Evolutionary conservation across 2,888 invertebrate species (phyloP).

Genomic region (Drosophila greeni): DNA sequence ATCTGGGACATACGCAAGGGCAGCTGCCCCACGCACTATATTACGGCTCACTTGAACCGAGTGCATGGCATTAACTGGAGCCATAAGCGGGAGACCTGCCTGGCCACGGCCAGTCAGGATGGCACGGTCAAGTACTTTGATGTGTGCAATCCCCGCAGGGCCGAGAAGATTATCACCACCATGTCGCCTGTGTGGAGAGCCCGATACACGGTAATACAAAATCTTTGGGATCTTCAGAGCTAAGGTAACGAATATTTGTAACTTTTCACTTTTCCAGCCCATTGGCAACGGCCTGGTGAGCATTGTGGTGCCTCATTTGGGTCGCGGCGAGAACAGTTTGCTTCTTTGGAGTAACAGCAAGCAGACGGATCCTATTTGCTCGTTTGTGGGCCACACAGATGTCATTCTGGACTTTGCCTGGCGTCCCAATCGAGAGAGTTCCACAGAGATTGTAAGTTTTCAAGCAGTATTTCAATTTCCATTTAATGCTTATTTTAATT

Average conservation of each 20-base stretch:
- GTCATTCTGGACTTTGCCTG: conserved; percentile 97
- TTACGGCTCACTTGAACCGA: conserved; percentile 91
- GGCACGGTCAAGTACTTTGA: conserved; percentile 97
- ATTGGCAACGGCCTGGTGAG: conserved; percentile 95
- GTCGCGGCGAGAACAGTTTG: conserved; percentile 91
- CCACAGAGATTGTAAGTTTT: conserved; percentile 73
- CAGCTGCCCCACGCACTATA: conserved; percentile 92
- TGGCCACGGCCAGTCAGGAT: conserved; percentile 96
- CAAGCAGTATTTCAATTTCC: neutral
- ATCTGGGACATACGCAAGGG: conserved; percentile 97
- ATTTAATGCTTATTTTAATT: neutral
- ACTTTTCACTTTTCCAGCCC: conserved; percentile 80
- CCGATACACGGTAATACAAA: conserved; percentile 85
- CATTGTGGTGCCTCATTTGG: conserved; percentile 93
- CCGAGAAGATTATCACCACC: conserved; percentile 91
- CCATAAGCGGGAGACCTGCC: conserved; percentile 88
- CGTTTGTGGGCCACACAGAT: conserved; percentile 95
- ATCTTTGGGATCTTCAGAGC: neutral
- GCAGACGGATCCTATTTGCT: conserved; percentile 89
- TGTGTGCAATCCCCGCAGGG: conserved; percentile 89
- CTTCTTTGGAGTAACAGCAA: conserved; percentile 86
- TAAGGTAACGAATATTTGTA: neutral
- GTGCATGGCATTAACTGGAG: conserved; percentile 98
- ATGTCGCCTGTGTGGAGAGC: conserved; percentile 94
- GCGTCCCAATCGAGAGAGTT: conserved; percentile 84